Evolutionary conservation across 2,113 vertebrate species (phyloP).

Genomic region (Casuarius casuarius): DNA sequence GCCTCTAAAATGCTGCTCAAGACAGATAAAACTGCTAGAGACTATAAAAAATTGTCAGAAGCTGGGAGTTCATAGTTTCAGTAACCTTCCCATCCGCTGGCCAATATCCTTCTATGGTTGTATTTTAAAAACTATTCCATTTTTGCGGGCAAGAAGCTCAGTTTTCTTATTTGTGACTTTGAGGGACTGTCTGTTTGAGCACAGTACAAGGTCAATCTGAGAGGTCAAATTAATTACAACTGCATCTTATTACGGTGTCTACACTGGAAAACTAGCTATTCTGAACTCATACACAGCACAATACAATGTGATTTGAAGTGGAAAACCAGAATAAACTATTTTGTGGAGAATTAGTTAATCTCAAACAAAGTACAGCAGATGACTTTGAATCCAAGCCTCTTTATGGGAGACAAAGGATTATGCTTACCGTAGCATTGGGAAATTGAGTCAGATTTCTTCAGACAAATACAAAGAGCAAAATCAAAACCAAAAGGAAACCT

Average conservation of each 20-base stretch:
- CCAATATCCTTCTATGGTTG: not conserved
- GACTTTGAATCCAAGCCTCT: not conserved
- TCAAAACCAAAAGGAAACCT: slow-evolving; percentile 25
- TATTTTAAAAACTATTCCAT: not conserved
- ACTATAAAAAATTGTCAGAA: slow-evolving; percentile 25
- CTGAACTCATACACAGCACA: not conserved
- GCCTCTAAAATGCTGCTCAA: slow-evolving; percentile 36
- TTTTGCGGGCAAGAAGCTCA: not conserved
- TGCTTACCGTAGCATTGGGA: not conserved
- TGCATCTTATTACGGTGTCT: not conserved
- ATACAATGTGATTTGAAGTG: not conserved
- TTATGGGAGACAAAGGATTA: slow-evolving; percentile 19
- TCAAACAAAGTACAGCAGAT: not conserved
- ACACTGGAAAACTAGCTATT: not conserved
- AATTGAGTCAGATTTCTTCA: not conserved
- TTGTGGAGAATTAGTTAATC: not conserved
- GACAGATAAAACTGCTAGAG: slow-evolving; percentile 3
- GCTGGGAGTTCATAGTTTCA: slow-evolving; percentile 20
- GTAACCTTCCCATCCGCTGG: not conserved
- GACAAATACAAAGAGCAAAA: not conserved
- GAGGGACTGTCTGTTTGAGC: not conserved
- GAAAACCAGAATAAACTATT: slow-evolving; percentile 14
- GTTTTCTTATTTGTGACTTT: not conserved
- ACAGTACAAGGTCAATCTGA: not conserved
- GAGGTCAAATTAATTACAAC: slow-evolving; percentile 44